Evolutionary conservation across 2,888 invertebrate genomes (phyloP), one percentile per base, ranked within the genome.

Genomic region (Proisotoma minuta): DNA sequence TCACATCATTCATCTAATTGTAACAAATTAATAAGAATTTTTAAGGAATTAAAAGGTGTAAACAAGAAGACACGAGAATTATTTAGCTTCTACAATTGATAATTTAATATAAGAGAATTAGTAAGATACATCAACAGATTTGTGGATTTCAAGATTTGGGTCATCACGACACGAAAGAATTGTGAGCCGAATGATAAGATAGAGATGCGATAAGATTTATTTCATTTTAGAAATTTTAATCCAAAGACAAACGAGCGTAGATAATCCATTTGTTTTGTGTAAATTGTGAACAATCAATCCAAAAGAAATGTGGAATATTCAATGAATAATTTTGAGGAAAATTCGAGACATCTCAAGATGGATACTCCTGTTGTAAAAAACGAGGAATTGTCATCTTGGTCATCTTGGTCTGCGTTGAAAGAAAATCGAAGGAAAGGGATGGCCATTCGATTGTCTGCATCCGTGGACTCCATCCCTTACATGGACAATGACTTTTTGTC

Each of bases 401-500:
- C 69, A 54, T 72, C 72, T n/a, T 72, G 72, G 70, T 72, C 72
- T 64, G 70, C 70, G 22, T 54, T 72, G 58, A 70, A 72, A 63
- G 69, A 63, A 20, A 66, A 69, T 12, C 57, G 68, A 27, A 63
- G 70, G 54, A 63, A 66, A 40, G 63, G 69, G 34, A 52, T 66
- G 27, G 64, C 66, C 24, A 64, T 66, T 8, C 49, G 68, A 15
- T 50, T 65, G 10, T 61, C 61, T 3, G 65, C 61, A 3, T 65
- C 65, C n/a, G 71, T 71, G 18, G 71, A 71, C 52, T 70, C 70
- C 23, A 70, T 72, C 27, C 72, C 69, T 10, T 72, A 70, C 62
- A 70, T 68, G 57, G 72, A 72, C 57, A 65, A 72, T 61, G 72
- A 72, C 59, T 72, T 72, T 62, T 70, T 72, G 62, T 72, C 72